phyloP scores from a whole-genome alignment of 1,140 invertebrate genomes.

The Coptotermes formosanus region DNA sequence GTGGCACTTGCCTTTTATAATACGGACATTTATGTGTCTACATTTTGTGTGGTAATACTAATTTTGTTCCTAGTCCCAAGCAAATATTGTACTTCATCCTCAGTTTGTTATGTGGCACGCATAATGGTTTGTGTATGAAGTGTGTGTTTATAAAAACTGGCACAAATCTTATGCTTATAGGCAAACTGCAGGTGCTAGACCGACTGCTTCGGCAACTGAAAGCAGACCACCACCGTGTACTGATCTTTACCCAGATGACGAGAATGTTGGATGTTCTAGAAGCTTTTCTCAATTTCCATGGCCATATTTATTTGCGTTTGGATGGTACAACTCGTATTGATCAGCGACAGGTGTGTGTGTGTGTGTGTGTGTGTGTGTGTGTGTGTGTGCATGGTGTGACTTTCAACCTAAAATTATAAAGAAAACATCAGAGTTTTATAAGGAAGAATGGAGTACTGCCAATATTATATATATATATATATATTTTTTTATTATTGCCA shows the following conservation, averaged over 20 bases:
- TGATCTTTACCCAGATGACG: constrained; percentile 99
- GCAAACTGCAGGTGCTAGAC: constrained; percentile 80
- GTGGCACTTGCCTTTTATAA: no score
- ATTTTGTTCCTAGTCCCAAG: background rate
- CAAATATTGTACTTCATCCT: background rate
- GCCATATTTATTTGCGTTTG: constrained; percentile 92
- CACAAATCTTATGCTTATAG: constrained; percentile 38
- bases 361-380: background rate
- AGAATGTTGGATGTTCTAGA: constrained; percentile 98
- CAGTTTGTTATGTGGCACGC: background rate
- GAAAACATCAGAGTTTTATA: no score
- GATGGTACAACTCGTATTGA: constrained; percentile 98
- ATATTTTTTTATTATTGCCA: no score
- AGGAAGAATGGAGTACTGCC: no score
- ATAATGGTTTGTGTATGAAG: background rate
- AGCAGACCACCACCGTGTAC: constrained; percentile 80
- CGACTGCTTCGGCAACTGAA: constrained; percentile 81
- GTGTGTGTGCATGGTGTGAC: background rate
- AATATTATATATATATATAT: no score
- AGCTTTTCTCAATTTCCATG: constrained; percentile 95
- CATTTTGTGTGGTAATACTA: no score
- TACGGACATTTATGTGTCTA: no score
- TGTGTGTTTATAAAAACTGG: background rate
- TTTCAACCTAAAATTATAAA: background rate
- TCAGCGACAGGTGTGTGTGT: constrained; percentile 76